These are phyloP conservation scores for Phoebastria nigripes DNA, from an alignment of 2,797 vertebrate genomes.

Conservation along the genomic window DNA sequence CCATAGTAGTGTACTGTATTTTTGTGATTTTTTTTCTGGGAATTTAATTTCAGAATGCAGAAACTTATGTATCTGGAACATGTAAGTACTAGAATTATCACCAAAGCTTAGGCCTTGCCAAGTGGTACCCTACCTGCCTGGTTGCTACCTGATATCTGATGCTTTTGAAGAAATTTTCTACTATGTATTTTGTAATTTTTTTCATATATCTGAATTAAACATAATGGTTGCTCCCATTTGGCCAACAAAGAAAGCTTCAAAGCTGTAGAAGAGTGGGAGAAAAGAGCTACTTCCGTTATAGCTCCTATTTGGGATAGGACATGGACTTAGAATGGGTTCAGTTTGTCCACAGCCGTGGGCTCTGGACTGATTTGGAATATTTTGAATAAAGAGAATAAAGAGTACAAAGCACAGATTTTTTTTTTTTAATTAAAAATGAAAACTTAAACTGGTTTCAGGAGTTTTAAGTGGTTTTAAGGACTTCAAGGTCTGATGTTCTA, in stretches of 20 bases:
- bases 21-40: background rate
- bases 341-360: background rate
- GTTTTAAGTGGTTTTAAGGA: background rate
- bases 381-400: background rate
- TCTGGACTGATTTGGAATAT: background rate
- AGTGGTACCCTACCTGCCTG: background rate
- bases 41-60: background rate
- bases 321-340: rapidly evolving
- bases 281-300: background rate
- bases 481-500: background rate
- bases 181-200: background rate
- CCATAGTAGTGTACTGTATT: background rate
- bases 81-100: background rate
- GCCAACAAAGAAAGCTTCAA: background rate
- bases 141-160: background rate
- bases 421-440: background rate
- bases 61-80: background rate
- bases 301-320: background rate
- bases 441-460: background rate
- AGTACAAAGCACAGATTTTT: background rate
- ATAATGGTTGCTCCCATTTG: background rate
- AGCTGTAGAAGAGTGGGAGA: background rate
- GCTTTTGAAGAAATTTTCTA: background rate
- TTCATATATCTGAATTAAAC: background rate
- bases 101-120: background rate